Evolutionary conservation across 2,888 invertebrate species (phyloP).

Genomic region (Leptinotarsa peninsularis): DNA sequence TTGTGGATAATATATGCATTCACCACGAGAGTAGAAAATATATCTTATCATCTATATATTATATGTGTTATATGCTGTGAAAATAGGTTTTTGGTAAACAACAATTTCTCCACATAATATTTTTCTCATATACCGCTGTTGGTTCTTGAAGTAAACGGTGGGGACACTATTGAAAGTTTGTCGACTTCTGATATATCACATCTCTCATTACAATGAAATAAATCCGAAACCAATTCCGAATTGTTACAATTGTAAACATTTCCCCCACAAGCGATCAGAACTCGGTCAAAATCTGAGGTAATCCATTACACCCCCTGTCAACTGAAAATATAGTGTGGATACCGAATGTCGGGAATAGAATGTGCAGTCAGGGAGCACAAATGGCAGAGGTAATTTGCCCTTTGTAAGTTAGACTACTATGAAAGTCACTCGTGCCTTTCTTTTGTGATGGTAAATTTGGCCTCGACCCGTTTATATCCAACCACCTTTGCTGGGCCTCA

Average conservation of each 20-base stretch:
- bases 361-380: constrained; percentile 29
- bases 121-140: too few relatives aligned
- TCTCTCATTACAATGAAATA: background rate
- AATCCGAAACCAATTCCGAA: constrained; percentile 16
- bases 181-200: background rate
- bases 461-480: constrained; percentile 32
- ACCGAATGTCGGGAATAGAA: constrained; percentile 32
- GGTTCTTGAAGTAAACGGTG: too few relatives aligned
- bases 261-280: constrained; percentile 31
- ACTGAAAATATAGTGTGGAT: constrained; percentile 34
- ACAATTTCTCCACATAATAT: too few relatives aligned
- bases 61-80: too few relatives aligned
- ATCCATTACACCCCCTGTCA: constrained; percentile 39
- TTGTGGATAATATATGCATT: too few relatives aligned
- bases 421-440: constrained; percentile 44
- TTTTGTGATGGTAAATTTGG: constrained; percentile 36
- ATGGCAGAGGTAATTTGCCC: constrained; percentile 43
- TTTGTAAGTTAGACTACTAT: constrained; percentile 37
- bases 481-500: constrained; percentile 38
- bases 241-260: constrained; percentile 17
- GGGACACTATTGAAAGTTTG: background rate
- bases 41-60: too few relatives aligned
- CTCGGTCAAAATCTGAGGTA: constrained; percentile 25
- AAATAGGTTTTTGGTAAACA: too few relatives aligned
- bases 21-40: too few relatives aligned